Conservation (phyloP, 2,888 invertebrate genomes). For the Mystacides longicornis region DNA sequence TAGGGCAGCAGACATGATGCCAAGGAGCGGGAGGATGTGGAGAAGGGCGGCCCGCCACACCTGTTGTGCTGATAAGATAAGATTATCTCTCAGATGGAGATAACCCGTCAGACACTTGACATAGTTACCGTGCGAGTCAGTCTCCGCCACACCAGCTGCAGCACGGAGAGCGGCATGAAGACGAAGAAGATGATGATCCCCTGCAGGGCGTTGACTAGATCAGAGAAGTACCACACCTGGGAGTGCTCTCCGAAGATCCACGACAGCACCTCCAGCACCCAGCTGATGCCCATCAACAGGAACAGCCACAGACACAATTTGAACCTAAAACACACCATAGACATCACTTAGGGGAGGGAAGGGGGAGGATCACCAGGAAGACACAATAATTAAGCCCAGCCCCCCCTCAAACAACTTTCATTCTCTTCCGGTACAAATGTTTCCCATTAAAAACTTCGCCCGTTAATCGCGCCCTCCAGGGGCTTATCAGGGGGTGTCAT, state of each 20-base stretch:
- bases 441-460: conserved; percentile 16
- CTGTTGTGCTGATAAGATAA: no score
- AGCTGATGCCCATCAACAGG: conserved; percentile 60
- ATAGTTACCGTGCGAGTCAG: conserved; percentile 3
- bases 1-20: no score
- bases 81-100: no score
- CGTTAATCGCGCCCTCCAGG: neutral
- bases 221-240: conserved; percentile 54
- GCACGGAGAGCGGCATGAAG: conserved; percentile 35
- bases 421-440: conserved; percentile 10
- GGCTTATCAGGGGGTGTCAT: no score
- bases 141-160: conserved; percentile 1
- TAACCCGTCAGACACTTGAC: no score
- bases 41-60: no score
- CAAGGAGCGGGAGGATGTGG: no score
- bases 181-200: conserved; percentile 61
- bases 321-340: conserved; percentile 45
- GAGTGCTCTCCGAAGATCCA: conserved; percentile 52
- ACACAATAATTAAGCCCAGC: neutral
- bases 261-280: conserved; percentile 64
- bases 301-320: conserved; percentile 54
- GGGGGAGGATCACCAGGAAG: neutral
- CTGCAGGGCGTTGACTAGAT: conserved; percentile 62
- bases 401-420: neutral
- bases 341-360: neutral